Percentiles rank a stretch among this genome's conserved stretches.
These are phyloP conservation scores for Drosophila arawakana DNA, from an alignment of 1,140 invertebrate genomes.

Conservation along the genomic window DNA sequence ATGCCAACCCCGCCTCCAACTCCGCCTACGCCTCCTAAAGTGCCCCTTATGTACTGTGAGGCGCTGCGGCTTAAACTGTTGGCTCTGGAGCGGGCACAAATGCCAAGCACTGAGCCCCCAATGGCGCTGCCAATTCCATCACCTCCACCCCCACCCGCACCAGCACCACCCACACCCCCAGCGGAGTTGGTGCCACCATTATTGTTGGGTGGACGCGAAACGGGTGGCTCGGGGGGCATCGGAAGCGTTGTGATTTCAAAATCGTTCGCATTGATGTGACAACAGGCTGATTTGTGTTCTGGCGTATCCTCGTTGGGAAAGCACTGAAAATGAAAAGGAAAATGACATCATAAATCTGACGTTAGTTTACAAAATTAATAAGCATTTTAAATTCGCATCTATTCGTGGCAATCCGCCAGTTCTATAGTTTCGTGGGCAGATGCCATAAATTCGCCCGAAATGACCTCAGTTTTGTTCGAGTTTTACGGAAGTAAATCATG, in stretches of 20 bases:
- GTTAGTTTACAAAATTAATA: conserved; percentile 69
- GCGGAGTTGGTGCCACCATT: conserved; percentile 45
- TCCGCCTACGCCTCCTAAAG: conserved; percentile 36
- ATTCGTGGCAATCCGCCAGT: conserved; percentile 6
- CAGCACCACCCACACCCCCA: conserved; percentile 34
- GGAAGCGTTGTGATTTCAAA: conserved; percentile 81
- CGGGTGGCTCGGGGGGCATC: conserved; percentile 77
- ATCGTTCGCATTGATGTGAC: conserved; percentile 84
- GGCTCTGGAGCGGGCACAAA: conserved; percentile 73
- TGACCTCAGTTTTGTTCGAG: conserved; percentile 48
- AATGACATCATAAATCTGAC: conserved; percentile 56
- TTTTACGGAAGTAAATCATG: conserved; percentile 74
- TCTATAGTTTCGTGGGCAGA: background rate
- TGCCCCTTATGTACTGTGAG: conserved; percentile 74
- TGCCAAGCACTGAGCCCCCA: conserved; percentile 77
- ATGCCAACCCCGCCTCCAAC: too few relatives aligned
- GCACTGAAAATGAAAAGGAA: conserved; percentile 50
- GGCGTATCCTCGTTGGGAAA: conserved; percentile 80
- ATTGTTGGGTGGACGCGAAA: conserved; percentile 69
- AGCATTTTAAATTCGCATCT: conserved; percentile 53
- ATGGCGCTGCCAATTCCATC: conserved; percentile 66
- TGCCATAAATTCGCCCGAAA: conserved; percentile 60
- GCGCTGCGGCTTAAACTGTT: conserved; percentile 80
- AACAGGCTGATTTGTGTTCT: conserved; percentile 84
- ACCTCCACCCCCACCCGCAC: conserved; percentile 47